phyloP scores from a whole-genome alignment of 30 jellyfish, hydroid and myxozoan genomes.

The Hydra vulgaris region DNA sequence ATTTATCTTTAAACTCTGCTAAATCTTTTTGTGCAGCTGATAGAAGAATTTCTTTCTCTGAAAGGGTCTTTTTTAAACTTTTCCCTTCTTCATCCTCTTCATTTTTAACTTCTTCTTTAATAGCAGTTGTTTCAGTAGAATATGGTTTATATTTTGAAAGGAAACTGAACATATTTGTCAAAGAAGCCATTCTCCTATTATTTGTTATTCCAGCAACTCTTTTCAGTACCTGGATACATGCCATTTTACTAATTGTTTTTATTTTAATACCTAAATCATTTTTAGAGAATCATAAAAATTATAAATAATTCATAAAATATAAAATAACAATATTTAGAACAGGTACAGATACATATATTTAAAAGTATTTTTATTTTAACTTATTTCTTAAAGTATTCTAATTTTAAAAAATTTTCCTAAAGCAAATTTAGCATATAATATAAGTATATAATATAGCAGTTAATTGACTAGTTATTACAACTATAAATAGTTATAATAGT shows the following conservation, averaged over 20 bases:
- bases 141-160: background rate
- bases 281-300: no score
- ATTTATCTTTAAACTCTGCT: slow-evolving; percentile 69
- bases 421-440: no score
- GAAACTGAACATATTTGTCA: background rate
- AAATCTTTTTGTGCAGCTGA: slow-evolving; percentile 17
- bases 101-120: background rate
- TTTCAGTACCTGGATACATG: background rate
- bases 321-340: no score
- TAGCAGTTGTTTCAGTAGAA: background rate
- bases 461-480: no score
- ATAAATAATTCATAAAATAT: no score
- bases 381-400: no score
- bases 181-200: background rate
- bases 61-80: background rate
- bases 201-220: background rate
- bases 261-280: no score
- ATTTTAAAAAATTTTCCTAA: no score
- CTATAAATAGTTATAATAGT: no score
- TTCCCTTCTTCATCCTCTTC: slow-evolving; percentile 5
- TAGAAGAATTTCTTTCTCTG: slow-evolving; percentile 2
- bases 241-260: background rate
- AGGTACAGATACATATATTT: no score
- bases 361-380: no score
- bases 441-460: no score